Percentiles rank a stretch among this genome's conserved stretches.
These are phyloP conservation scores for Paradoxurus hermaphroditus DNA, from an alignment of 2,113 vertebrate species.

Conservation along the genomic window DNA sequence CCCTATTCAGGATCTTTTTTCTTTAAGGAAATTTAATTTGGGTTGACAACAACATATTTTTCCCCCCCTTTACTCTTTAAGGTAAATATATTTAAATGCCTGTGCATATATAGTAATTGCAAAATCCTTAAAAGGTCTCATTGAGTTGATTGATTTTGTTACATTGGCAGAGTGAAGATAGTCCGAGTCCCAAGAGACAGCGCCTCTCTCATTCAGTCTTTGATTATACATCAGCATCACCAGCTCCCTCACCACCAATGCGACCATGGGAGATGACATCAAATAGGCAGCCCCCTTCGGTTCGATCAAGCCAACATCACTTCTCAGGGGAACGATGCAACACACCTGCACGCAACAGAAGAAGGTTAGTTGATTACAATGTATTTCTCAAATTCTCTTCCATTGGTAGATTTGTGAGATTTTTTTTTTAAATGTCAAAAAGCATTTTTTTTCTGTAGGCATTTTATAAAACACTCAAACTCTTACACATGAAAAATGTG, in stretches of 20 bases:
- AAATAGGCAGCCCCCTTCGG: conserved; percentile 92
- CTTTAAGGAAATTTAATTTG: conserved; percentile 11
- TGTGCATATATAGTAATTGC: neutral
- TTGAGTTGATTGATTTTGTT: conserved; percentile 69
- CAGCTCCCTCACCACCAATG: conserved; percentile 96
- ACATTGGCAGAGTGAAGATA: conserved; percentile 91
- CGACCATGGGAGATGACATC: conserved; percentile 97
- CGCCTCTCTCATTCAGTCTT: conserved; percentile 95
- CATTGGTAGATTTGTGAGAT: neutral
- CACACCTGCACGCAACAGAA: conserved; percentile 95
- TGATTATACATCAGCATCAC: conserved; percentile 91
- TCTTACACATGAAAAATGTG: neutral
- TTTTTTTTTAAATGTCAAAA: neutral
- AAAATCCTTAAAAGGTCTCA: conserved; percentile 49
- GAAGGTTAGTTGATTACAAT: conserved; percentile 85
- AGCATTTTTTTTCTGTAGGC: neutral
- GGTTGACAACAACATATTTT: neutral
- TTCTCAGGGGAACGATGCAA: conserved; percentile 96
- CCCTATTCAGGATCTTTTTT: neutral
- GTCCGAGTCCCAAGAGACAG: conserved; percentile 96
- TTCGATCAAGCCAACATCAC: conserved; percentile 89
- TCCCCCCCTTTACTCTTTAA: neutral
- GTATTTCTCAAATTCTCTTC: conserved; percentile 17
- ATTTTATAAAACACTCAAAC: conserved; percentile 20
- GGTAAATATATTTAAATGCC: neutral